phyloP scores from a whole-genome alignment of 2,113 vertebrate genomes.

The Raja brachyura region DNA sequence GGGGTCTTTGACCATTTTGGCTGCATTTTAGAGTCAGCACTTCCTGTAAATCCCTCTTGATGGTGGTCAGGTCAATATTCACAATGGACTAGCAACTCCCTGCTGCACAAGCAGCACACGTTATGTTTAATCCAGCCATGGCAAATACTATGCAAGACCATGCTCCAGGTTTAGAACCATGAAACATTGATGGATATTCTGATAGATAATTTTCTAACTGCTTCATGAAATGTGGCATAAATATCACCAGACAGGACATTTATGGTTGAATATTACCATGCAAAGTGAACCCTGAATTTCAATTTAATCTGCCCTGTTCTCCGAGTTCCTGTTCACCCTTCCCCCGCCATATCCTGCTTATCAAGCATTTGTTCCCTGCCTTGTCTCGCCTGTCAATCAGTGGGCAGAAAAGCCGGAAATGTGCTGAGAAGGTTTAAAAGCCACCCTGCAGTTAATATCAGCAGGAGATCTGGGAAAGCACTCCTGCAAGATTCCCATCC shows the following conservation, averaged over 20 bases:
- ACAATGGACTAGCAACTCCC: too few species aligned
- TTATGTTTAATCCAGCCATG: not conserved
- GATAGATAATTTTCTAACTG: not conserved
- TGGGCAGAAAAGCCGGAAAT: not conserved
- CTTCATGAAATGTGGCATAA: not conserved
- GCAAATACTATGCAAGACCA: not conserved
- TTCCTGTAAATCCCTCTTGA: too few species aligned
- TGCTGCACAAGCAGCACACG: not conserved
- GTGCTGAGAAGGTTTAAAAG: not conserved
- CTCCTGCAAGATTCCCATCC: not conserved
- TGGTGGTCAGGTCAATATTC: too few species aligned
- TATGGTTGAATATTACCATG: not conserved
- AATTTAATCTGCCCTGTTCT: not conserved
- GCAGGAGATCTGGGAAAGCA: not conserved
- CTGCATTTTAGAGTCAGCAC: too few species aligned
- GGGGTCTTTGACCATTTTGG: too few species aligned
- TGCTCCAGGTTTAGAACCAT: not conserved
- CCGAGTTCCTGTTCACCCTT: not conserved
- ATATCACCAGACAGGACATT: not conserved
- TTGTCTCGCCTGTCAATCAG: not conserved
- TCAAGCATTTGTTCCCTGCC: not conserved
- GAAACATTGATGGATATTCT: not conserved
- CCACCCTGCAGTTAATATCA: not conserved
- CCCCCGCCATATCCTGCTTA: not conserved
- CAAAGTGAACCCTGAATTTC: not conserved